phyloP scores from a whole-genome alignment of 1,140 invertebrate species.

The Pemphigus obesinymphae region DNA sequence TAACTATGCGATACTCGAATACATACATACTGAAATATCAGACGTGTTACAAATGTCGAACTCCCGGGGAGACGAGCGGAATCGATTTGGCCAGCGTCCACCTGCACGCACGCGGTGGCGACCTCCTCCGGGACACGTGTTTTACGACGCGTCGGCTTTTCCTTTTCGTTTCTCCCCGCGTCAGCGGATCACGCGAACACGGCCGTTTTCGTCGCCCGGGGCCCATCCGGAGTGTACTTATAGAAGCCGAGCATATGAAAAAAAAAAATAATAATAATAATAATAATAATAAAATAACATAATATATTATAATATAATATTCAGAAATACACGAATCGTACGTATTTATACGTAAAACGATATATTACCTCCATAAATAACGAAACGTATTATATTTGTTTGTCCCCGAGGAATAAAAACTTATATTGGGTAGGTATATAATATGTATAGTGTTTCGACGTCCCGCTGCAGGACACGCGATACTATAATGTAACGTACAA shows the following conservation, averaged over 20 bases:
- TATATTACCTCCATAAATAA: slow-evolving; percentile 4
- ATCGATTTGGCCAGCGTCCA: background rate
- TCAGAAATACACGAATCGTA: too few species aligned
- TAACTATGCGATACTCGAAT: too few species aligned
- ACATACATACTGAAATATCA: too few species aligned
- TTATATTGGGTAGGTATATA: background rate
- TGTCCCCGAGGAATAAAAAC: background rate
- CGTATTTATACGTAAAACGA: background rate
- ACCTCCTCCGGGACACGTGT: background rate
- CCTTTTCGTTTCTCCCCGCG: background rate
- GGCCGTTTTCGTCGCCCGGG: background rate
- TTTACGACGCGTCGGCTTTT: slow-evolving; percentile 10
- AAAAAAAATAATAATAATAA: too few species aligned
- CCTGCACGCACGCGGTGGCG: background rate
- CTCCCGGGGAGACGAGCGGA: background rate
- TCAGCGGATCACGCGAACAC: background rate
- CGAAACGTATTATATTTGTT: background rate
- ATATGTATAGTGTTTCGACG: background rate
- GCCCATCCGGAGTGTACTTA: background rate
- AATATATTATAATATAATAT: background rate
- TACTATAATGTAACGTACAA: too few species aligned
- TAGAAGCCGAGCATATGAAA: background rate
- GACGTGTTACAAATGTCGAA: too few species aligned
- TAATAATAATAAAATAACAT: background rate
- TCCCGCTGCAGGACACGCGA: background rate